Evolutionary conservation across 2,797 vertebrate genomes (phyloP), one percentile per base, ranked within the genome.

Genomic region (Pipistrellus kuhlii): DNA sequence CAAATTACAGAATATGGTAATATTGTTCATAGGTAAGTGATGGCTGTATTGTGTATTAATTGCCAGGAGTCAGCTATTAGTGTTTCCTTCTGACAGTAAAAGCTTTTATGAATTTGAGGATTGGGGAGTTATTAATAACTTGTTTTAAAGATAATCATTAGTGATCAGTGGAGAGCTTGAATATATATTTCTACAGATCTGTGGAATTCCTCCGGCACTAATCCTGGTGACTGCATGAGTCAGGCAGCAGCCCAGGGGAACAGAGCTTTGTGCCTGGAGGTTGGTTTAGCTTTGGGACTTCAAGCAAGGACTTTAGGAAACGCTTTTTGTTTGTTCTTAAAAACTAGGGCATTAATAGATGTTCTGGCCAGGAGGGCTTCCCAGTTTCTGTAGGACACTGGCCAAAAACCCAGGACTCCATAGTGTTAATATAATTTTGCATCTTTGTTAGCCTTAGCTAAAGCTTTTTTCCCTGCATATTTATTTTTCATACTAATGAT

Each of bases 301-400:
- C 14, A 75, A n/a, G 71, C 38, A 90, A 46, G 59, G 30, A 15
- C 44, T 90, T 92, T 0, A 72, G 92, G 83, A 78, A 68, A 84
- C 25, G 10, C 32, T 90, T 93, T 84, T 48, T 83, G 82, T 84
- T 94, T 96, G 83, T 96, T 94, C 81, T 85, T 84, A 71, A 87
- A 86, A 84, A 66, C 46, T 78, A 27, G 25, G 35, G 93, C 89
- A 91, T 88, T 69, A 92, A 55, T 72, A 87, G 66, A 62, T 78
- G 15, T 88, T 94, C 44, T 30, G 23, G 30, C 5, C 17, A 64
- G 57, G 69, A 51, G 72, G 23, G 12, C 32, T 84, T 21, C 72
- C 38, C 77, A 9, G 75, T 81, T 88, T 93, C 38, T 78, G 11
- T 92, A 46, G 46, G 35, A 75, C 30, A n/a, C 35, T 93, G 93